Evolutionary conservation across 1,140 invertebrate genomes (phyloP).

Genomic region (Drosophila tani): DNA sequence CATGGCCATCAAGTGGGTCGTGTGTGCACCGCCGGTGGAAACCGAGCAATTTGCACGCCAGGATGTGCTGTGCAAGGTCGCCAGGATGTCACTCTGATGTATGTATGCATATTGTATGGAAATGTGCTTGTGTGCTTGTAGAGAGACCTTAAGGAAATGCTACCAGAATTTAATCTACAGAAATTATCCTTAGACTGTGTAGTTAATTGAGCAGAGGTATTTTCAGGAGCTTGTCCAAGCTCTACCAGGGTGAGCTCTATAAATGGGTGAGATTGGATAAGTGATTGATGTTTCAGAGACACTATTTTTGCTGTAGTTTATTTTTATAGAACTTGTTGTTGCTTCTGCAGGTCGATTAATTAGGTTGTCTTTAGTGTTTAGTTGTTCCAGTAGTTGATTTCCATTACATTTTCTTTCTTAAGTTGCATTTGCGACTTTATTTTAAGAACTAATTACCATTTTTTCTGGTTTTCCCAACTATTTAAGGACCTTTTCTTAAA

Average conservation of each 20-base stretch:
- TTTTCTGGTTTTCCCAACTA: no score
- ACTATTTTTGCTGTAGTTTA: background rate
- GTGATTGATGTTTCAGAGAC: background rate
- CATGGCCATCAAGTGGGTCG: constrained; percentile 52
- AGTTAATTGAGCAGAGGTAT: background rate
- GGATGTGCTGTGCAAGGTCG: constrained; percentile 25
- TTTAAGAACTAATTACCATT: background rate
- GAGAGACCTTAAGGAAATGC: background rate
- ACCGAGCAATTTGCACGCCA: constrained; percentile 41
- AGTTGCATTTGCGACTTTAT: background rate
- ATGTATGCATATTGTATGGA: constrained; percentile 12
- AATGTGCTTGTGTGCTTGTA: background rate
- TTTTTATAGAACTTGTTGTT: background rate
- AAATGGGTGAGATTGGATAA: background rate
- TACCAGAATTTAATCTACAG: constrained; percentile 2
- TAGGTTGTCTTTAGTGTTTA: background rate
- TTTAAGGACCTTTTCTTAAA: no score
- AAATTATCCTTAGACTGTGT: constrained; percentile 3
- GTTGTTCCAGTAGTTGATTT: background rate
- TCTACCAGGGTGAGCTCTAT: background rate
- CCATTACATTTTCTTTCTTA: background rate
- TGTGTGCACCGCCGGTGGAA: constrained; percentile 18
- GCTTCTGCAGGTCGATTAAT: background rate
- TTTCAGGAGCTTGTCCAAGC: no score
- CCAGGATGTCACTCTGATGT: constrained; percentile 18